Percentiles rank a stretch among this genome's conserved stretches.
Evolutionary conservation across 2,888 invertebrate genomes (phyloP).

Genomic region (Tetramorium bicarinatum): DNA sequence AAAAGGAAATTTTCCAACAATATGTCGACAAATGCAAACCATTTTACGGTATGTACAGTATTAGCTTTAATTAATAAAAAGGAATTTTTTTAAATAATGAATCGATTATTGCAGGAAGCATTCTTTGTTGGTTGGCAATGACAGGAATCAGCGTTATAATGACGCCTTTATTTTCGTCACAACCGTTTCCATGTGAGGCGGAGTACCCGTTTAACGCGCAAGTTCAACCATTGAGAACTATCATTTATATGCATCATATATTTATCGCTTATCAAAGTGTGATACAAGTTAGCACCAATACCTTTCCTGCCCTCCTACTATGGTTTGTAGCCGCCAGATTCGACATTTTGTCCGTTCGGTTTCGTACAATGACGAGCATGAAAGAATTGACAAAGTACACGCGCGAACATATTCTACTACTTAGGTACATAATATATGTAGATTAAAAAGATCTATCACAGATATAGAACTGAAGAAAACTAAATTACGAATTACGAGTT

Average conservation of each 20-base stretch:
- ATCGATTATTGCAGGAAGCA: not conserved
- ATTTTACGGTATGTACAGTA: constrained; percentile 64
- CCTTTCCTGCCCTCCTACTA: constrained; percentile 74
- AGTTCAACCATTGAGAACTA: constrained; percentile 43
- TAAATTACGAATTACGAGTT: not conserved
- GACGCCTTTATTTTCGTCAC: constrained; percentile 35
- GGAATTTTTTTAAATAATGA: not conserved
- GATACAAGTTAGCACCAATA: constrained; percentile 74
- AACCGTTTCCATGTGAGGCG: constrained; percentile 74
- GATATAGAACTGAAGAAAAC: not conserved
- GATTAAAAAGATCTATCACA: not conserved
- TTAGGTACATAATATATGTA: constrained; percentile 64
- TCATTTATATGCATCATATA: constrained; percentile 73
- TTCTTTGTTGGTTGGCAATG: constrained; percentile 4
- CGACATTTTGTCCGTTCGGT: constrained; percentile 70
- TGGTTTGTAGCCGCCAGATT: constrained; percentile 75
- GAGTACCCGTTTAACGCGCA: constrained; percentile 79
- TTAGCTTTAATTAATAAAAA: not conserved
- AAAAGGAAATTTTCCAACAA: constrained; percentile 71
- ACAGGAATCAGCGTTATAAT: not conserved
- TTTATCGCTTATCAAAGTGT: constrained; percentile 73
- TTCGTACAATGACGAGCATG: constrained; percentile 55
- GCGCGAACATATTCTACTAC: constrained; percentile 72
- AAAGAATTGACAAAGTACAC: constrained; percentile 68
- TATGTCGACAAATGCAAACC: constrained; percentile 74